Percentiles rank a stretch among this genome's conserved stretches.
Conservation (phyloP, 2,888 invertebrate genomes). For the Noctua comes region DNA sequence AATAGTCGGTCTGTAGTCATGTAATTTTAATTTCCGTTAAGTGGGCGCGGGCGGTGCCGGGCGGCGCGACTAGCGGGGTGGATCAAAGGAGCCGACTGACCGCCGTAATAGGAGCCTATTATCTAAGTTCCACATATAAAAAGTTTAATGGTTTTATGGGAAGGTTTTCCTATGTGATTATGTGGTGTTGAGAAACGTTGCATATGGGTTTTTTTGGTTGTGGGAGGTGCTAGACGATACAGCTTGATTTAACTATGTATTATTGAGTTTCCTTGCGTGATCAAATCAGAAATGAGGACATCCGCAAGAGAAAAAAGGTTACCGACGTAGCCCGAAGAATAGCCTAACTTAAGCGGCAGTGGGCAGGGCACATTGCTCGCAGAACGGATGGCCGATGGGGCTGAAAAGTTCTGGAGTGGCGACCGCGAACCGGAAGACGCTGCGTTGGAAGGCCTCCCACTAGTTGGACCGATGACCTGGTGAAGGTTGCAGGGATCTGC, state of each 20-base stretch:
- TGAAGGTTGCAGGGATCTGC: too few relatives aligned
- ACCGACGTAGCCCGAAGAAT: too few relatives aligned
- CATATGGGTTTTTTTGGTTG: background rate
- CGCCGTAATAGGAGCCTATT: conserved; percentile 71
- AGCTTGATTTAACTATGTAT: background rate
- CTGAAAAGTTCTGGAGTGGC: too few relatives aligned
- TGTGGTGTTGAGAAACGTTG: background rate
- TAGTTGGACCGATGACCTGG: too few relatives aligned
- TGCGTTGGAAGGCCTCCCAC: too few relatives aligned
- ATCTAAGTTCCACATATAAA: conserved; percentile 65
- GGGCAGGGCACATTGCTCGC: too few relatives aligned
- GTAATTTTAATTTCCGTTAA: conserved; percentile 83
- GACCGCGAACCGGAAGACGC: too few relatives aligned
- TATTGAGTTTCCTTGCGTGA: too few relatives aligned
- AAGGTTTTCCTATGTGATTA: conserved; percentile 11
- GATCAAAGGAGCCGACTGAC: conserved; percentile 80
- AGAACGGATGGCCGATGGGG: too few relatives aligned
- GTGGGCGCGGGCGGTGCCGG: conserved; percentile 68
- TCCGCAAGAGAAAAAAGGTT: too few relatives aligned
- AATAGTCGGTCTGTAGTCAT: conserved; percentile 64
- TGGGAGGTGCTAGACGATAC: background rate
- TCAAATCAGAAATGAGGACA: too few relatives aligned
- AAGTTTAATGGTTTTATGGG: conserved; percentile 53
- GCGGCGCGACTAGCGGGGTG: conserved; percentile 61
- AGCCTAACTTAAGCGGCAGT: too few relatives aligned